A percentile compares a stretch with the other conserved stretches of the same genome.
Conservation (phyloP, 2,797 vertebrate genomes). For the Chiloscyllium punctatum region DNA sequence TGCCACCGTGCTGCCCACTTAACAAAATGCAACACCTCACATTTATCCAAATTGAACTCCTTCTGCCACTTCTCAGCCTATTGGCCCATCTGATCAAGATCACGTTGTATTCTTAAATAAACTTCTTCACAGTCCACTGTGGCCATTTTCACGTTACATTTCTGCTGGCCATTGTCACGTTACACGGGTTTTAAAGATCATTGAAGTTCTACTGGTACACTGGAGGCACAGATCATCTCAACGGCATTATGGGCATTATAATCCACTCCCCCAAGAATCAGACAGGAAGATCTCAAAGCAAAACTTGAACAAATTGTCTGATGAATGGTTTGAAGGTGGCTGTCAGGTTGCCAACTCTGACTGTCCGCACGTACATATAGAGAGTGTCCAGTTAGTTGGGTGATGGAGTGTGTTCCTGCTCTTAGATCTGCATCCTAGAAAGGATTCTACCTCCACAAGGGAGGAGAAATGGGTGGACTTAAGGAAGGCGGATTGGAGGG, state of each 20-base stretch:
- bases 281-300: neutral
- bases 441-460: neutral
- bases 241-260: neutral
- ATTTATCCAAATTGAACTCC: too few relatives aligned
- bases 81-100: too few relatives aligned
- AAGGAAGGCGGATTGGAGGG: too few relatives aligned
- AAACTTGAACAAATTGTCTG: neutral
- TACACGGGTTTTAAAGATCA: neutral
- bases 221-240: neutral
- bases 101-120: too few relatives aligned
- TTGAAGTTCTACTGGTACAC: neutral
- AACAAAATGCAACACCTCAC: too few relatives aligned
- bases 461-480: neutral
- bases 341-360: neutral
- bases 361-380: neutral
- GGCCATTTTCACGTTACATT: too few relatives aligned
- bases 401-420: neutral
- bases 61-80: too few relatives aligned
- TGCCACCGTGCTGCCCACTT: too few relatives aligned
- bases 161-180: neutral
- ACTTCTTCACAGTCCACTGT: too few relatives aligned
- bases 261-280: neutral
- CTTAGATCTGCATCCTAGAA: neutral
- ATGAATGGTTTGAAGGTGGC: neutral
- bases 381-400: neutral